Conservation (phyloP, 2,113 vertebrate species). For the Mirza zaza region DNA sequence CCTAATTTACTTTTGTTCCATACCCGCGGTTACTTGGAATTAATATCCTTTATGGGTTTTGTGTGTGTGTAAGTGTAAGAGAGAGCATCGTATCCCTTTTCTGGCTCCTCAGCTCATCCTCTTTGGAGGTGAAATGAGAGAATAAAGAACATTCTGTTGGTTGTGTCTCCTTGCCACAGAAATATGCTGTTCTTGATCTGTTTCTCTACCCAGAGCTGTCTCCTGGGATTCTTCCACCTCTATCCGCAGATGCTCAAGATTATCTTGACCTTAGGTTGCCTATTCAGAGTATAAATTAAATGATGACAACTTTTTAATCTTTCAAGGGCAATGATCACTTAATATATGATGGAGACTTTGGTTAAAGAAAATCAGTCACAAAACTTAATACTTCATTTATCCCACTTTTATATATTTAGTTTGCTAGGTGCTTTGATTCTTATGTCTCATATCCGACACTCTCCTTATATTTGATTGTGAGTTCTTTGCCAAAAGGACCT, state of each 20-base stretch:
- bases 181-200: background rate
- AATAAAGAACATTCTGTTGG: background rate
- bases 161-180: background rate
- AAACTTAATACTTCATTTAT: background rate
- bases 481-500: background rate
- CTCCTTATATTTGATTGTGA: background rate
- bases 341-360: background rate
- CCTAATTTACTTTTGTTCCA: background rate
- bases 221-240: background rate
- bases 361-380: background rate
- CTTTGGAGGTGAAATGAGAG: background rate
- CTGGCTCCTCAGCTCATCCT: background rate
- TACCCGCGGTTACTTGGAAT: background rate
- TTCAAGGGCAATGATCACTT: background rate
- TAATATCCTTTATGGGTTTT: background rate
- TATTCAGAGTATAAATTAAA: background rate
- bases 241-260: background rate
- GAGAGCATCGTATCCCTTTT: background rate
- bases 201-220: background rate
- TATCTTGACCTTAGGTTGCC: background rate
- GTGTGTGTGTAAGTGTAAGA: background rate
- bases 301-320: background rate
- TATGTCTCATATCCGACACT: background rate
- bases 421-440: background rate
- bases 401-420: background rate